Conservation (phyloP, 2,113 vertebrate species). For the Prunella himalayana region DNA sequence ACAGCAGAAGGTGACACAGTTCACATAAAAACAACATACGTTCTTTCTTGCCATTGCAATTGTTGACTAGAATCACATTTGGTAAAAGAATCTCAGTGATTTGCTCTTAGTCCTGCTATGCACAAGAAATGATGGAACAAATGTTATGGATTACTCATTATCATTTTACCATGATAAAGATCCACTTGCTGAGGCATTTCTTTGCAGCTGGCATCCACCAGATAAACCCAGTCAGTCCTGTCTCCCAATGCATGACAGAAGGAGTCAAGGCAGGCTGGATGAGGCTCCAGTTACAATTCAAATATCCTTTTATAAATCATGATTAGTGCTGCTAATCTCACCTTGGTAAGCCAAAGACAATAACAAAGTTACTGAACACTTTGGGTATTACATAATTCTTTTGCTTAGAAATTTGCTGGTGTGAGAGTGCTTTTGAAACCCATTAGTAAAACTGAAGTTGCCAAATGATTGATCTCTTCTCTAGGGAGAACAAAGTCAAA, state of each 20-base stretch:
- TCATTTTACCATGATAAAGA: background rate
- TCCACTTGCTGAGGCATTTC: background rate
- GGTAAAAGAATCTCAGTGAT: background rate
- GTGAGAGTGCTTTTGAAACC: constrained; percentile 39
- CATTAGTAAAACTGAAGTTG: constrained; percentile 27
- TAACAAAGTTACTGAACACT: background rate
- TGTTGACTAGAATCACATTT: background rate
- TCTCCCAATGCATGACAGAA: background rate
- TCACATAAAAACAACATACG: background rate
- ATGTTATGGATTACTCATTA: background rate
- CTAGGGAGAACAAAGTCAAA: constrained; percentile 32
- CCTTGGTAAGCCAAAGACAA: constrained; percentile 17
- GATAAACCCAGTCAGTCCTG: background rate
- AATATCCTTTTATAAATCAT: background rate
- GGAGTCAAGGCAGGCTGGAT: background rate
- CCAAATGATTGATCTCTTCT: constrained; percentile 44
- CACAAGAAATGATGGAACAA: background rate
- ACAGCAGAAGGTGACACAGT: background rate
- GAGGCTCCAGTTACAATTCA: background rate
- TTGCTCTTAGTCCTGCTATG: background rate
- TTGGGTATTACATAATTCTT: constrained; percentile 4
- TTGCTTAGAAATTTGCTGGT: constrained; percentile 8
- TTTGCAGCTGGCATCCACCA: background rate
- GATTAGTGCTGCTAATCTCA: constrained; percentile 35
- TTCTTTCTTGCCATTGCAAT: background rate